A percentile compares a stretch with the other conserved stretches of the same genome.
phyloP scores from a whole-genome alignment of 2,113 vertebrate genomes.

The Paralichthys olivaceus region DNA sequence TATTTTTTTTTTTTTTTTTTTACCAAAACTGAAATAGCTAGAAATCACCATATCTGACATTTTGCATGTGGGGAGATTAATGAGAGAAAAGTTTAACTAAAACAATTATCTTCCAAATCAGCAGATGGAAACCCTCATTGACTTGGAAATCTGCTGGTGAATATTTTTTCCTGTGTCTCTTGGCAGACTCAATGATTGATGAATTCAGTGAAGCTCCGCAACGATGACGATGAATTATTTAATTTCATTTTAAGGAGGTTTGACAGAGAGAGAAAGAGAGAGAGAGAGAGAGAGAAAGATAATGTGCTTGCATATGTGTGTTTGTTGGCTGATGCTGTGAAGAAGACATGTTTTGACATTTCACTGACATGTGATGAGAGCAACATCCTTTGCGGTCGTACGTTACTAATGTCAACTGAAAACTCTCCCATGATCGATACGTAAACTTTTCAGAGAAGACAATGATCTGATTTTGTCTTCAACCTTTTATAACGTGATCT shows the following conservation, averaged over 20 bases:
- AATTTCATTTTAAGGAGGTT: conserved; percentile 33
- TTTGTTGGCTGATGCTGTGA: conserved; percentile 3
- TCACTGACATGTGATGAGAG: conserved; percentile 33
- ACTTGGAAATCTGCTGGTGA: conserved; percentile 30
- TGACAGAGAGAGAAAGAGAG: conserved; percentile 8
- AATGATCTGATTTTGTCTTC: not conserved
- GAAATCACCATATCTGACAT: not conserved
- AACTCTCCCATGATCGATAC: not conserved
- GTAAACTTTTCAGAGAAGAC: conserved; percentile 3
- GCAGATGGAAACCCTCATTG: conserved; percentile 32
- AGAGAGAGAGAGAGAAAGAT: not conserved
- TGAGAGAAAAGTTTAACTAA: conserved; percentile 10
- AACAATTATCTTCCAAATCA: conserved; percentile 31
- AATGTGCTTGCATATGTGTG: not conserved
- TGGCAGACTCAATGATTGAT: conserved; percentile 19
- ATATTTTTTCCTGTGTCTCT: conserved; percentile 22
- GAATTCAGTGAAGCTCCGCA: conserved; percentile 34
- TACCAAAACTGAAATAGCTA: not conserved
- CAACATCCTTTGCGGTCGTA: not conserved
- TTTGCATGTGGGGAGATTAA: conserved; percentile 14
- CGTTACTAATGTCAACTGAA: conserved; percentile 7
- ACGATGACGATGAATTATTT: conserved; percentile 54
- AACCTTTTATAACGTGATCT: not conserved
- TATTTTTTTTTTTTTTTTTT: not conserved
- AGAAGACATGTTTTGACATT: conserved; percentile 15